Evolutionary conservation across 2,113 vertebrate species (phyloP), one percentile per base, ranked within the genome.

Genomic region (Macrotus californicus): DNA sequence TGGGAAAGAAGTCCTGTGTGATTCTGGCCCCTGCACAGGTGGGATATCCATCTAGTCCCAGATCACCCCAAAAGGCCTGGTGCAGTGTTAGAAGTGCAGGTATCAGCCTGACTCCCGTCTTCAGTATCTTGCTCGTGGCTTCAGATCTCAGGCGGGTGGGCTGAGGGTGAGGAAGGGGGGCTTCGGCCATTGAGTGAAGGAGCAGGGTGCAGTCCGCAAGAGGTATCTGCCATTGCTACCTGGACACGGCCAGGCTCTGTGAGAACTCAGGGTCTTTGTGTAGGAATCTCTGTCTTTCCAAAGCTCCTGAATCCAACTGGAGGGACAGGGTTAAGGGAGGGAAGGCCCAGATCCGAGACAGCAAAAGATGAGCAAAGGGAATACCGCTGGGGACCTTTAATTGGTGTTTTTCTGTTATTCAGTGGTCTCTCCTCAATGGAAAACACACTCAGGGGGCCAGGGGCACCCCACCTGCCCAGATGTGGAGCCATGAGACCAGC

Each of bases 291-390:
- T 18, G 34, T 43, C 13, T 3, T 31, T 69, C 29, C 41, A 50
- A 66, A 77, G 29, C 82, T 67, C 59, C 48, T 39, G n/a, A 43
- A 77, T 36, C 22, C 48, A 52, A n/a, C n/a, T 46, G n/a, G 29
- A 29, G 24, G 2, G 36, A 14, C 7, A 29, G 18, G 1, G 36
- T 21, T 7, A 9, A 16, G 13, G 11, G 2, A 24, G 4, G 7
- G n/a, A 41, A 52, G 75, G 31, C 4, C 67, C 52, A 21, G 26
- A 75, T 50, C 69, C 41, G 69, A 75, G 61, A 26, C 29, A 18
- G 14, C 39, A 72, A 13, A 43, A 14, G 39, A 26, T 66, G 46
- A 70, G 36, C 36, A 52, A 26, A 29, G 29, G 48, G 34, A 31
- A 56, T 19, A 21, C 54, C 3, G 13, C 34, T 41, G 46, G 5